Conservation (phyloP, 1,140 invertebrate genomes). For the Eumaeus atala region DNA sequence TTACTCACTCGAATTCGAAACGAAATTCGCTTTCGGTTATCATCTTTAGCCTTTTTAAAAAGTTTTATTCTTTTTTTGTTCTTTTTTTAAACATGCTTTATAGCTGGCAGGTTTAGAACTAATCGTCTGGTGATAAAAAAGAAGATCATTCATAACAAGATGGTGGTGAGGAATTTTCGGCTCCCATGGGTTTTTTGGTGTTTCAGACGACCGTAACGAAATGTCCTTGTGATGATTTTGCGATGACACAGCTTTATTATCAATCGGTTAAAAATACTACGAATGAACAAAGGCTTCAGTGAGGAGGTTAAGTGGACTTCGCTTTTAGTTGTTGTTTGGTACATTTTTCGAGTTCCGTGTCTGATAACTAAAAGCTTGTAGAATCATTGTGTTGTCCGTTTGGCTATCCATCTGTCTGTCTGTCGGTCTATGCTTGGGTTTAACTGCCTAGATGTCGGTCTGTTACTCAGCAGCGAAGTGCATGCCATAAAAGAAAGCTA, state of each 20-base stretch:
- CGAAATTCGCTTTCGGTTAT: constrained; percentile 31
- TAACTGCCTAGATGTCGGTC: no score
- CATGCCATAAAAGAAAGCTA: no score
- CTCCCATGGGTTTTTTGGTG: constrained; percentile 54
- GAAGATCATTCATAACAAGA: constrained; percentile 40
- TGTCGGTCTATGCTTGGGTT: no score
- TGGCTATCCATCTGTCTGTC: no score
- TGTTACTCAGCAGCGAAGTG: no score
- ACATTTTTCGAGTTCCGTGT: no score
- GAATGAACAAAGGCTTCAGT: no score
- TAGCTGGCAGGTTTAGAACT: constrained; percentile 36
- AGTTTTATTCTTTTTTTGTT: constrained; percentile 25
- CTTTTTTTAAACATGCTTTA: constrained; percentile 24
- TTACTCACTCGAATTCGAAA: constrained; percentile 13
- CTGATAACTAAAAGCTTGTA: no score
- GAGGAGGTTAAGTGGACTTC: no score
- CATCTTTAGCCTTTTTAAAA: constrained; percentile 30
- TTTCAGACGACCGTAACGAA: constrained; percentile 47
- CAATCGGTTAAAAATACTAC: constrained; percentile 11
- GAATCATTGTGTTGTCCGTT: no score
- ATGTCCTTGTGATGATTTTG: constrained; percentile 44
- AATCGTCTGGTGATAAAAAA: constrained; percentile 37
- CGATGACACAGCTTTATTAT: constrained; percentile 35
- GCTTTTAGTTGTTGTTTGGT: no score
- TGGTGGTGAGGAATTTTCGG: constrained; percentile 48